These are phyloP conservation scores for Cotesia chilonis DNA, from an alignment of 1,140 invertebrate genomes.

Conservation along the genomic window DNA sequence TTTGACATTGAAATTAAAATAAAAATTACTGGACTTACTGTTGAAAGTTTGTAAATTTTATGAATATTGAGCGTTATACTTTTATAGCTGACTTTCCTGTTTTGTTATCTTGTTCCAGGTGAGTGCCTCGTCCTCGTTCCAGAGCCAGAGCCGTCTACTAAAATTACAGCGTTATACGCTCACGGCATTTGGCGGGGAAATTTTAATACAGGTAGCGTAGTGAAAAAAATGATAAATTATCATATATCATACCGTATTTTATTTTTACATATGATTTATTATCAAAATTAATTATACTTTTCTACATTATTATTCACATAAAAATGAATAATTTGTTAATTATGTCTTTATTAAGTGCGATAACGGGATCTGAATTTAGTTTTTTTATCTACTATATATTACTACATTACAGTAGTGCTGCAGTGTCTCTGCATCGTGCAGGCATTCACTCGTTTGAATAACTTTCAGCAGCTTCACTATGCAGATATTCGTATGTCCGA, in stretches of 20 bases:
- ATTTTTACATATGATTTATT: conserved; percentile 2
- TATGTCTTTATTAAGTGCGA: conserved; percentile 6
- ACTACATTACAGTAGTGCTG: no score
- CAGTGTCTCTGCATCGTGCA: conserved; percentile 12
- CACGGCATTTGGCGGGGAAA: conserved; percentile 21
- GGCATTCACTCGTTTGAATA: conserved; percentile 2
- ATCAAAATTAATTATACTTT: neutral
- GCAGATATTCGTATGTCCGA: neutral
- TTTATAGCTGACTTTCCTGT: conserved; percentile 4
- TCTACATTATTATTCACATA: neutral
- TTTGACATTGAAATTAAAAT: neutral
- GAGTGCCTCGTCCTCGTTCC: conserved; percentile 39
- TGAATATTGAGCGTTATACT: neutral
- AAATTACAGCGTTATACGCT: conserved; percentile 31
- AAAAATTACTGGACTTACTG: neutral
- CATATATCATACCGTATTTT: neutral
- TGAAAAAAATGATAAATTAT: conserved; percentile 1
- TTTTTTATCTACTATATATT: neutral
- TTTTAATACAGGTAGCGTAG: conserved; percentile 40
- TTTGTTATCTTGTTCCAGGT: conserved; percentile 37
- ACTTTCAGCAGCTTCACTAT: neutral
- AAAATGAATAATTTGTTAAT: conserved; percentile 3
- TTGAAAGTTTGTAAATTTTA: neutral
- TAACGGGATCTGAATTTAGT: neutral
- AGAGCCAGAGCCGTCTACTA: conserved; percentile 28